Percentiles rank a stretch among this genome's conserved stretches.
phyloP scores from a whole-genome alignment of 1,140 invertebrate species.

The Ceratoteleas bidentatus region DNA sequence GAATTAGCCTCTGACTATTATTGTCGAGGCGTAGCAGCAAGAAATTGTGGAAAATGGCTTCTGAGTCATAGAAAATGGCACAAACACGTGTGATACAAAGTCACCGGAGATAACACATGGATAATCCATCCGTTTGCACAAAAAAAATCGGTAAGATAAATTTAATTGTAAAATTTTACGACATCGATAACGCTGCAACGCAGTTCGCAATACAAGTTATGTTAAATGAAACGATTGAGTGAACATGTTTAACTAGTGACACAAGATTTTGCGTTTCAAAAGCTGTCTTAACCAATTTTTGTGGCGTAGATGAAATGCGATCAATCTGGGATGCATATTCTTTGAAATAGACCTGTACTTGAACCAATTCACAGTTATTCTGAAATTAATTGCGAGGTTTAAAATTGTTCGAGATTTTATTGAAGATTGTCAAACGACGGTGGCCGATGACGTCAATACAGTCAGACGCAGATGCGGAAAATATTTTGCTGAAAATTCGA shows the following conservation, averaged over 20 bases:
- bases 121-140: constrained; percentile 5
- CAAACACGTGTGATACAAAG: constrained; percentile 48
- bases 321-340: not conserved
- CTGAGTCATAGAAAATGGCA: constrained; percentile 47
- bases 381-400: constrained; percentile 19
- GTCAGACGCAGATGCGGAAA: too few species aligned
- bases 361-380: constrained; percentile 16
- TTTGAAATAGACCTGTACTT: constrained; percentile 11
- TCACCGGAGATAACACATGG: constrained; percentile 7
- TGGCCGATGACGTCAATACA: constrained; percentile 8
- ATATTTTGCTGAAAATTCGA: not conserved
- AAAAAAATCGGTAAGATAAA: constrained; percentile 16
- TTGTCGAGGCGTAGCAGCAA: constrained; percentile 31
- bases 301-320: not conserved
- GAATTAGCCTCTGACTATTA: constrained; percentile 47
- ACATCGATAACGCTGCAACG: too few species aligned
- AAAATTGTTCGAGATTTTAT: constrained; percentile 12
- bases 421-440: constrained; percentile 1
- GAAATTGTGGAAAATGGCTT: constrained; percentile 42
- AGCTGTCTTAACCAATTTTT: too few species aligned
- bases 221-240: too few species aligned
- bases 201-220: too few species aligned
- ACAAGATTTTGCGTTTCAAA: too few species aligned
- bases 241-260: too few species aligned
- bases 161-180: not conserved